Conservation (phyloP, 1,140 invertebrate genomes). For the Drosophila chauvacae region DNA sequence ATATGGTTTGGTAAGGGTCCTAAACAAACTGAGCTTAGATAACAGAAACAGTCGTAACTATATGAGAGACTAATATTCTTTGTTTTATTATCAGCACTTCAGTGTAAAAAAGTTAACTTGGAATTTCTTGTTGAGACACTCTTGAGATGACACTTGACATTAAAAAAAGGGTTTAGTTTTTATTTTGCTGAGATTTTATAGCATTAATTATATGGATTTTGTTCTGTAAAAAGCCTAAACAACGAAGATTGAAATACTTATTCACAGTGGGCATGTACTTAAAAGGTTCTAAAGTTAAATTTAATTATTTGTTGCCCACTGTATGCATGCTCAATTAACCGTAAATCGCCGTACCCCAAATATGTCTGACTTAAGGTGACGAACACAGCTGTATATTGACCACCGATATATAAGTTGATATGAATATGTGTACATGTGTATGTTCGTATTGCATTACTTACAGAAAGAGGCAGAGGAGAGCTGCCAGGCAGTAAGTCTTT, state of each 20-base stretch:
- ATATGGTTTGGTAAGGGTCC: not conserved
- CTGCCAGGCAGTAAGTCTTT: slow-evolving; percentile 44
- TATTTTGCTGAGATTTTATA: not conserved
- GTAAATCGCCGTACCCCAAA: not conserved
- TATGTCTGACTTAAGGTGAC: slow-evolving; percentile 1
- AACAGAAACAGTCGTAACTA: not conserved
- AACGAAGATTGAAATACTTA: not conserved
- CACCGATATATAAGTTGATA: not conserved
- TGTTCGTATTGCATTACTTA: slow-evolving; percentile 31
- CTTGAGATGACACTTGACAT: not conserved
- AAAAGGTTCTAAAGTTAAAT: too few species aligned
- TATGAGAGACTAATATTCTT: too few species aligned
- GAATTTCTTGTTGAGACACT: not conserved
- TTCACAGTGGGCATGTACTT: not conserved
- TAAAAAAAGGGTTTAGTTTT: not conserved
- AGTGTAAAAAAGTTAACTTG: not conserved
- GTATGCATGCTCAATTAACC: not conserved
- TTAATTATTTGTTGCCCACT: not conserved
- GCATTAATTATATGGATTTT: not conserved
- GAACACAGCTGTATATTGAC: not conserved
- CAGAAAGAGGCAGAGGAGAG: slow-evolving; percentile 50
- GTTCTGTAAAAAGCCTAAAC: not conserved
- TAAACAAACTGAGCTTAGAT: not conserved
- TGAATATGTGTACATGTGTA: not conserved
- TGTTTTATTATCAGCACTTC: not conserved